phyloP scores from a whole-genome alignment of 2,113 vertebrate genomes.

The Sula dactylatra region DNA sequence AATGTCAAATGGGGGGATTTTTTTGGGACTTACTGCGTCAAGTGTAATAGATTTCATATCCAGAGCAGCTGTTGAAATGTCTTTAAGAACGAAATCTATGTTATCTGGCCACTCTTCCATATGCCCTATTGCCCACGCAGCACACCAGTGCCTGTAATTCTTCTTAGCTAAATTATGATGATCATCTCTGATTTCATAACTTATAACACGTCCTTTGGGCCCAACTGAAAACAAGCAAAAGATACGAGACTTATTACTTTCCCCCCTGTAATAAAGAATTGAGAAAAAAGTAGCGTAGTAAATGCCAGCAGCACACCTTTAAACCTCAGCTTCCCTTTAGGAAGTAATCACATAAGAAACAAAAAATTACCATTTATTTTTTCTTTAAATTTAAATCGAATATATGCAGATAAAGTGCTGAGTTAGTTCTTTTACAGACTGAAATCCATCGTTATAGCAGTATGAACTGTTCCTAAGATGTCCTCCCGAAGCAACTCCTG shows the following conservation, averaged over 20 bases:
- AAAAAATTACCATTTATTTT: not conserved
- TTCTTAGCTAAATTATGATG: slow-evolving; percentile 79
- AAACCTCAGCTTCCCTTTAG: not conserved
- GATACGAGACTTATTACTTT: not conserved
- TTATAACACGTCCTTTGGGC: slow-evolving; percentile 81
- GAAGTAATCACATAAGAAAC: not conserved
- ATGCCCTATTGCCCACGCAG: slow-evolving; percentile 78
- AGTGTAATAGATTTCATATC: slow-evolving; percentile 78
- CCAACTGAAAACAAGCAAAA: slow-evolving; percentile 78
- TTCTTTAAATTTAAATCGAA: not conserved
- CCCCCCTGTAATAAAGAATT: not conserved
- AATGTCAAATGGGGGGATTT: not conserved
- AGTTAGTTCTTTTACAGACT: not conserved
- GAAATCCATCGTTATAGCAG: not conserved
- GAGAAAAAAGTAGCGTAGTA: not conserved
- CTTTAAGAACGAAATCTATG: slow-evolving; percentile 80
- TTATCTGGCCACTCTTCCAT: slow-evolving; percentile 87
- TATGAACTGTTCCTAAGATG: not conserved
- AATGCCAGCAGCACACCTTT: not conserved
- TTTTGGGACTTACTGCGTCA: slow-evolving; percentile 78
- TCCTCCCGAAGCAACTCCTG: not conserved
- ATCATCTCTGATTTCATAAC: slow-evolving; percentile 86
- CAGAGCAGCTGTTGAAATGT: slow-evolving; percentile 73
- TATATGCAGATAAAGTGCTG: not conserved
- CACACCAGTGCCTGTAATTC: slow-evolving; percentile 85